Base-by-base conservation (phyloP, 1,140 invertebrate species). In the Aphelinus atriplicis region DNA sequence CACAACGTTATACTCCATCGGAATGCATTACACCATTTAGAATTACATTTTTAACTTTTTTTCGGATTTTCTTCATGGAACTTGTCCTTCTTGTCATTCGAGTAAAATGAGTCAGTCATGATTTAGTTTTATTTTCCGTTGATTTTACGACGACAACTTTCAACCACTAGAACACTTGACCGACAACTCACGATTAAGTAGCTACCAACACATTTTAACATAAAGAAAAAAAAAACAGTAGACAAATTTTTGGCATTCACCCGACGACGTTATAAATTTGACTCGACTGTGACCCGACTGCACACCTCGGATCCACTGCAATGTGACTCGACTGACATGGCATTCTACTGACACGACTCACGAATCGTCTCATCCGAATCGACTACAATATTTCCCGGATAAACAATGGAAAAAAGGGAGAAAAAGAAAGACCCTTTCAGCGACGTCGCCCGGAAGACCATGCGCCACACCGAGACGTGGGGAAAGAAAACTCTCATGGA, bases 401-500 rank as follows among this genome's bases (percentile, higher is more conserved):
- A 66, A 61, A 66, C 45, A 77, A 68, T 73, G 66, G 77, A 61
- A 72, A 76, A 79, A 68, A 72, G 71, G 76, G 78, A 78, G 63
- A 73, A 73, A 77, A 77, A 78, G 76, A 78, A 82, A 86, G 81
- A 84, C 77, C 81, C 81, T 86, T 87, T 86, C 87, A 86, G 84
- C 84, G 72, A 85, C 80, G 80, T 83, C 80, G 75, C 79, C 68
- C 80, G 79, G 85, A 87, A 85, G 85, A 84, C 80, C 72, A 79
- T 26, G 26, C 81, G 80, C 81, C 83, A 80, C 79, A 82, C 77
- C 82, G 83, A 82, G 84, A 84, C 80, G 82, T 81, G 82, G 80
- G 80, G 79, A 83, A 86, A 83, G 85, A 86, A 82, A 82, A 79
- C 78, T 84, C 78, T 82, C 82, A 83, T 81, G 84, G 85, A 88